Base-by-base conservation (phyloP, 2,113 vertebrate genomes). In the Thamnaconus septentrionalis region DNA sequence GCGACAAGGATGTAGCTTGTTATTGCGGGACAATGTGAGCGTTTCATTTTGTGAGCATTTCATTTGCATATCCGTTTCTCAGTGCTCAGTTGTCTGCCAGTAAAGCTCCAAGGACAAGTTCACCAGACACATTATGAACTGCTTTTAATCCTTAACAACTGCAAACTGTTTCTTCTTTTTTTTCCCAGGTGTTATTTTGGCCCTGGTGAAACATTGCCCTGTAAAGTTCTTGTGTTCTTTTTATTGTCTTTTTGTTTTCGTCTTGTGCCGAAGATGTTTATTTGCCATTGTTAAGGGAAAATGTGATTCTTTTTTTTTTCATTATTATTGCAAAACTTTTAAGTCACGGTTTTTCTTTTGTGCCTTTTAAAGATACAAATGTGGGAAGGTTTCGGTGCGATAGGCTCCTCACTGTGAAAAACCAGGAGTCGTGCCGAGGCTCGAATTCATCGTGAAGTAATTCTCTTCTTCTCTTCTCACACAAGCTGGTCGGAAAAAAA, bases 351-450 rank as follows among this genome's bases (percentile, higher is more conserved):
- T 44, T 71, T 76, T 70, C 54, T 47, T 40, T 75, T 68, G 81
- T 86, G 78, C 80, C 80, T 84, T 78, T 61, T 50, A 43, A 57
- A 57, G 50, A 73, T 56, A 75, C 51, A 70, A 70, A 59, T 55
- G 58, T 68, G 56, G 64, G 69, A 18, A 61, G 61, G 46, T 31
- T 11, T 41, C 12, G 55, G 44, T 69, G 46, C 53, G 53, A 69
- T 55, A 8, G 41, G 31, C 69, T 68, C 43, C 56, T 62, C 64
- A 44, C 47, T 56, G 71, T 79, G 59, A 71, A 66, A 31, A 73
- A 62, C 64, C 41, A 31, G 48, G 61, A 76, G 44, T 53, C 69
- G 57, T 9, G 56, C 49, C 7, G 3, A 74, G 41, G 61, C 72
- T 69, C 6, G 42, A 56, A 39, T 63, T 65, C 41, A 64, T 75